Conservation (phyloP, 2,888 invertebrate genomes). For the Rhamphomyia laevipes region DNA sequence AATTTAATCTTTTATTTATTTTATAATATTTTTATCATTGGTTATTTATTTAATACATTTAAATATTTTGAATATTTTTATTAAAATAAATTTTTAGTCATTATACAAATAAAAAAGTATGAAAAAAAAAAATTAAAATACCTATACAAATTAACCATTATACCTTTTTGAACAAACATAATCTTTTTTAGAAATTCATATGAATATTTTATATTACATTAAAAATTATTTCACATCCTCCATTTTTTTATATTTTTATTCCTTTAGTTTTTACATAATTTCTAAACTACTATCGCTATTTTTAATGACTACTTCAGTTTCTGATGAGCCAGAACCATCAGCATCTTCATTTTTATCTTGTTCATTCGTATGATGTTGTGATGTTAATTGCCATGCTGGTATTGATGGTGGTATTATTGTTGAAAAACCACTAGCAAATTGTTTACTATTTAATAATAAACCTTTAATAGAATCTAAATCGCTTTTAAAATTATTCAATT, state of each 20-base stretch:
- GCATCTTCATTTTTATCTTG: slow-evolving; percentile 44
- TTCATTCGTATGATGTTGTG: slow-evolving; percentile 33
- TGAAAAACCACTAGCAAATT: slow-evolving; percentile 59
- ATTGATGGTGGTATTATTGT: slow-evolving; percentile 56
- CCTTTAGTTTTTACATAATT: slow-evolving; percentile 46
- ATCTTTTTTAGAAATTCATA: no score
- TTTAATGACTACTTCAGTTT: slow-evolving; percentile 61
- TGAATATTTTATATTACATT: background rate
- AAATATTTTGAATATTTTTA: no score
- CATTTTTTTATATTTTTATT: background rate
- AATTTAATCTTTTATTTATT: no score
- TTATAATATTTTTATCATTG: no score
- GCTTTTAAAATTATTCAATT: slow-evolving; percentile 52
- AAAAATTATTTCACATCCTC: background rate
- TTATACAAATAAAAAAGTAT: no score
- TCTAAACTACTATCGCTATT: slow-evolving; percentile 65
- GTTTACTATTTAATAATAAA: slow-evolving; percentile 45
- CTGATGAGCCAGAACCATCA: slow-evolving; percentile 50
- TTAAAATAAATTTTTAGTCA: no score
- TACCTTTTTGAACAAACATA: no score
- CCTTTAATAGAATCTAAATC: slow-evolving; percentile 64
- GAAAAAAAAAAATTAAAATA: no score
- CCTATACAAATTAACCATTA: no score
- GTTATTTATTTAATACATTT: no score
- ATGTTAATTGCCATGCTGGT: slow-evolving; percentile 65